phyloP scores from a whole-genome alignment of 1,140 invertebrate species.

The Odontomachus brunneus region DNA sequence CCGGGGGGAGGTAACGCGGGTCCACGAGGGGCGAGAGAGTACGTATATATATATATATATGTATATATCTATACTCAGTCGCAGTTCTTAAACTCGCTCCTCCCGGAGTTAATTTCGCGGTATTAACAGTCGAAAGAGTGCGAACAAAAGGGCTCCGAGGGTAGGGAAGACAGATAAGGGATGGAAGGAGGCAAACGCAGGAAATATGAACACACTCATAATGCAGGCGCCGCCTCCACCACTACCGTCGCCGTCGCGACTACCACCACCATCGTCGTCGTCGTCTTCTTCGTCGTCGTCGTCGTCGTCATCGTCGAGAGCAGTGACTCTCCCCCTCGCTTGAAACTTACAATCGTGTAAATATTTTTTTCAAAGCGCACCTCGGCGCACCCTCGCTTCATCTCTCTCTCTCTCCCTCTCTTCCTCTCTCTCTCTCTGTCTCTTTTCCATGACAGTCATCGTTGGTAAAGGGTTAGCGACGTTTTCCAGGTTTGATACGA shows the following conservation, averaged over 20 bases:
- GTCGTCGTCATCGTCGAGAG: conserved; percentile 51
- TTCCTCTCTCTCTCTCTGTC: no score
- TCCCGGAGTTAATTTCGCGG: conserved; percentile 84
- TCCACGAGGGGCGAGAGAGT: conserved; percentile 2
- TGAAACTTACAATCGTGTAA: conserved; percentile 19
- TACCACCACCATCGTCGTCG: conserved; percentile 51
- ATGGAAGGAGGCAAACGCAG: conserved; percentile 78
- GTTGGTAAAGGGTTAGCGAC: conserved; percentile 7
- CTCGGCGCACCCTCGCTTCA: not conserved
- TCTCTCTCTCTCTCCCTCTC: no score
- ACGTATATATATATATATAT: conserved; percentile 14
- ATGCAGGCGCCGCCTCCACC: conserved; percentile 71
- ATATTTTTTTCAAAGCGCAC: conserved; percentile 28
- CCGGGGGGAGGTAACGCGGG: conserved; percentile 48
- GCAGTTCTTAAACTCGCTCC: conserved; percentile 83
- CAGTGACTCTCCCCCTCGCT: conserved; percentile 64
- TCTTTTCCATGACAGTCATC: not conserved
- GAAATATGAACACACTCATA: conserved; percentile 84
- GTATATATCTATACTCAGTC: conserved; percentile 63
- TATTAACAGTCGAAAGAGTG: conserved; percentile 85
- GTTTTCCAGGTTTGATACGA: not conserved
- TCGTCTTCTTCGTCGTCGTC: conserved; percentile 27
- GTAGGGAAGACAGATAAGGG: conserved; percentile 81
- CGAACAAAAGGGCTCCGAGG: conserved; percentile 83
- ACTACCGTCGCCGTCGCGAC: not conserved